Evolutionary conservation across 2,888 invertebrate genomes (phyloP).

Genomic region (Helleia helle): DNA sequence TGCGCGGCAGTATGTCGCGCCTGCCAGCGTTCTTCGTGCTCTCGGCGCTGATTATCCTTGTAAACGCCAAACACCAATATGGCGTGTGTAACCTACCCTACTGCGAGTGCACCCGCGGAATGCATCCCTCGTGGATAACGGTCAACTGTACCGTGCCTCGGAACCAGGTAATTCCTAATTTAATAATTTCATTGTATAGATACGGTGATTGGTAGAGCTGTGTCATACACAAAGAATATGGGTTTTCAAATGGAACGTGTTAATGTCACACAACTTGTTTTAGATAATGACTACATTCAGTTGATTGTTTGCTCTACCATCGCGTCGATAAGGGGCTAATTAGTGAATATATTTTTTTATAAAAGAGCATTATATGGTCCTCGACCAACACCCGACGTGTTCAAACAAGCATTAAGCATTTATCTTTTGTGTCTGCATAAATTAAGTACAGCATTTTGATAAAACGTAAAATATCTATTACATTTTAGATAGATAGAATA

Average conservation of each 20-base stretch:
- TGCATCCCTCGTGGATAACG: constrained; percentile 73
- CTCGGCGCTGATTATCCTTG: constrained; percentile 52
- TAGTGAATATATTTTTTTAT: constrained; percentile 4
- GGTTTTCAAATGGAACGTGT: constrained; percentile 3
- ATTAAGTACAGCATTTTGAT: no score
- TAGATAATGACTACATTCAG: constrained; percentile 6
- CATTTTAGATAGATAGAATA: no score
- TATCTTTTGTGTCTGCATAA: no score
- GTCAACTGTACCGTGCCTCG: constrained; percentile 77
- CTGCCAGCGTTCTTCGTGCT: constrained; percentile 59
- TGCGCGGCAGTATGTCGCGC: constrained; percentile 65
- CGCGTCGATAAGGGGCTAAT: constrained; percentile 5
- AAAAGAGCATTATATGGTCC: no score
- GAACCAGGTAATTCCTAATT: constrained; percentile 71
- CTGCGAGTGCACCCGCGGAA: constrained; percentile 74
- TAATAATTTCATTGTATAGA: background rate
- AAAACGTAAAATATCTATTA: no score
- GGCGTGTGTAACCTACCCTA: constrained; percentile 68
- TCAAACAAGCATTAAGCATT: no score
- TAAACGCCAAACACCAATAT: constrained; percentile 25
- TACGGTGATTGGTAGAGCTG: background rate
- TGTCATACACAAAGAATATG: constrained; percentile 5
- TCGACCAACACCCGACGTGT: background rate
- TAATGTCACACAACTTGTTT: constrained; percentile 7
- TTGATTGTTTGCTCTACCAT: background rate